These are phyloP conservation scores for Dromaius novaehollandiae DNA, from an alignment of 2,113 vertebrate species.

Conservation along the genomic window DNA sequence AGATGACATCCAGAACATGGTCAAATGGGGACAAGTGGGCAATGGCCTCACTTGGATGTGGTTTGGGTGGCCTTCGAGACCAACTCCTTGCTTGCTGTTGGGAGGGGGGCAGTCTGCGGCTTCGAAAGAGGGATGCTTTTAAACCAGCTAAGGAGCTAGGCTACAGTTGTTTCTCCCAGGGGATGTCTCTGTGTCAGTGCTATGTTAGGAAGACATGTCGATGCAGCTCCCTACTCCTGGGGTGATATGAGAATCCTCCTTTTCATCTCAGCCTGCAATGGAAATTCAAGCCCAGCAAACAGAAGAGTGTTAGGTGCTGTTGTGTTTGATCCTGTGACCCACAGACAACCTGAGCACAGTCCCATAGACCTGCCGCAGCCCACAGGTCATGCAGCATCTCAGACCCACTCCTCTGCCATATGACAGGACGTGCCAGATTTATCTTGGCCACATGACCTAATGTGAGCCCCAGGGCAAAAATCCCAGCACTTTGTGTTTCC, in stretches of 20 bases:
- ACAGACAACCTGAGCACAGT: background rate
- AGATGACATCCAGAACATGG: background rate
- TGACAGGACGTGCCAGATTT: background rate
- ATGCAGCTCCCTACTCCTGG: background rate
- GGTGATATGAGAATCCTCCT: background rate
- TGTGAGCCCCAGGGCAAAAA: rapidly evolving
- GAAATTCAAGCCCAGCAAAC: background rate
- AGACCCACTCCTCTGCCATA: background rate
- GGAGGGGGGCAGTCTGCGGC: background rate
- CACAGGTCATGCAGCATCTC: rapidly evolving
- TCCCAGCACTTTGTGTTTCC: background rate
- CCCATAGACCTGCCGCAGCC: background rate
- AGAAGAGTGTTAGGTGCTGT: background rate
- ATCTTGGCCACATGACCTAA: rapidly evolving
- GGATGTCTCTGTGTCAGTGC: background rate
- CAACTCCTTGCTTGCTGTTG: background rate
- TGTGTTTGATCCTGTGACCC: background rate
- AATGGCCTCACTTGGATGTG: background rate
- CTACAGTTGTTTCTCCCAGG: background rate
- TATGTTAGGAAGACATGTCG: rapidly evolving
- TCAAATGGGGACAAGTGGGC: background rate
- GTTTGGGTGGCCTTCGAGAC: background rate
- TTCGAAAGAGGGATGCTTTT: background rate
- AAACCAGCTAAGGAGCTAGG: background rate
- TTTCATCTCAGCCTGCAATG: background rate